Percentiles rank a stretch among this genome's conserved stretches.
Evolutionary conservation across 1,140 invertebrate genomes (phyloP).

Genomic region (Ostrea denselamellosa): DNA sequence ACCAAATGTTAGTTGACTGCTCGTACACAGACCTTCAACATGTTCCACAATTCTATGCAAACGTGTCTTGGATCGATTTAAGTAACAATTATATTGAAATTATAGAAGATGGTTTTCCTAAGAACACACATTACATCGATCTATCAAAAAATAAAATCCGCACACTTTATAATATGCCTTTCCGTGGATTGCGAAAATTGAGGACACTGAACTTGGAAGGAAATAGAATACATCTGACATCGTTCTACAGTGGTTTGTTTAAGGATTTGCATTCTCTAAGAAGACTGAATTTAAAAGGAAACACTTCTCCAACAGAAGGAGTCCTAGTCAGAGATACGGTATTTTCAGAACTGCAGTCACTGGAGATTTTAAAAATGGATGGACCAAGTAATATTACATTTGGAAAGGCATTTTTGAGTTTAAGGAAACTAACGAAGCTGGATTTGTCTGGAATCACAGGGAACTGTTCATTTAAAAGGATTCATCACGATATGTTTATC

Average conservation of each 20-base stretch:
- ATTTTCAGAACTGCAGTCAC: not conserved
- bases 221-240: not conserved
- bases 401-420: not conserved
- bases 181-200: not conserved
- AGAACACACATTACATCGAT: not conserved
- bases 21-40: not conserved
- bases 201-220: not conserved
- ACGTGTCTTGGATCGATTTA: not conserved
- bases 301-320: not conserved
- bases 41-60: not conserved
- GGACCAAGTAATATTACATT: not conserved
- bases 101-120: not conserved
- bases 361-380: not conserved
- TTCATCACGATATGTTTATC: not conserved
- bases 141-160: not conserved
- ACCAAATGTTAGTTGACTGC: not conserved
- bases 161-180: not conserved
- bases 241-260: not conserved
- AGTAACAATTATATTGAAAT: not conserved
- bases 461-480: not conserved
- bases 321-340: not conserved
- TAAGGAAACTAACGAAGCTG: not conserved
- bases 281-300: not conserved
- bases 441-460: constrained; percentile 21
- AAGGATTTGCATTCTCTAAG: not conserved